Evolutionary conservation across 1,140 invertebrate genomes (phyloP), one percentile per base, ranked within the genome.

Genomic region (Temnothorax longispinosus): DNA sequence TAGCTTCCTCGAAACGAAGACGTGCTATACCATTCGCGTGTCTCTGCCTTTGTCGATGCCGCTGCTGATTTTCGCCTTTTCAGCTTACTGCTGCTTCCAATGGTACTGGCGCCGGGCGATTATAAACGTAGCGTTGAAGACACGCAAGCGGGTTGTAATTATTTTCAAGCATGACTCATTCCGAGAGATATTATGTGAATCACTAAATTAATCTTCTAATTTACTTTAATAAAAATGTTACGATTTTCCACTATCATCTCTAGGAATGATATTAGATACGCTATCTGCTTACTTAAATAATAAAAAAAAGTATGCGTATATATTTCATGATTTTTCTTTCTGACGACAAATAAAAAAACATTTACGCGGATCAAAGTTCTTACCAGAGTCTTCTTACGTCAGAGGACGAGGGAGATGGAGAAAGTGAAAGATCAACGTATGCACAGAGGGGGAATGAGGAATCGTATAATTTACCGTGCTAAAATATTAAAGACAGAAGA

Each of bases 401-500:
- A 32, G 54, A 88, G 64, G 54, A 77, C 21, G n/a, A 58, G 7
- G 18, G 21, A 90, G 52, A 81, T 21, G 44, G 65, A 90, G 78
- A 89, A 88, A 90, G 47, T 80, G 54, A 82, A 88, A 78, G 74
- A 88, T 91, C 85, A 87, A 64, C 88, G 44, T 88, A 81, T 81
- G 89, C 88, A 87, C 76, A 47, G 86, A 75, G n/a, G 38, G 7
- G 72, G 41, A 27, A 47, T 69, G 41, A 47, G 65, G 21, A 84
- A 91, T 92, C 92, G 87, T 92, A 93, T 93, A 94, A 94, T 94
- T 94, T 94, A 94, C 93, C 87, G 87, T 90, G 86, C 86, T 95
- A 91, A 95, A 95, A 94, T 94, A 95, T 95, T 94, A 84, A 94
- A 90, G 88, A 56, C 32, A 91, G 91, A 93, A 94, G 94, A 92